These are phyloP conservation scores for Sisyra nigra DNA, from an alignment of 2,888 invertebrate genomes.

Conservation along the genomic window DNA sequence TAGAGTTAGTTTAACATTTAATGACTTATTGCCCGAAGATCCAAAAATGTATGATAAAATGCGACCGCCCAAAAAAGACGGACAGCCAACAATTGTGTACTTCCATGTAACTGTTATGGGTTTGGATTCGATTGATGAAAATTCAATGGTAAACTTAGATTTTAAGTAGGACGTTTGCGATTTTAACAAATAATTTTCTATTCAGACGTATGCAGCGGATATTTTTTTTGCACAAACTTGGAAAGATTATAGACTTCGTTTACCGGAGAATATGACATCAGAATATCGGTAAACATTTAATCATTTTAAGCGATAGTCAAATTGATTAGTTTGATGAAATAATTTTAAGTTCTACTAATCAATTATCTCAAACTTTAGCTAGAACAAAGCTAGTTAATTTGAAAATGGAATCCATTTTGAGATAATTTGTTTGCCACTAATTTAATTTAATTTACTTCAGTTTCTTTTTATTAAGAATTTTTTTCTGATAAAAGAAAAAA, in stretches of 20 bases:
- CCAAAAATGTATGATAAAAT: conserved; percentile 82
- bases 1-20: conserved; percentile 62
- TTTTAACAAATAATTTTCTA: conserved; percentile 10
- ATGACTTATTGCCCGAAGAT: conserved; percentile 74
- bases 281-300: conserved; percentile 49
- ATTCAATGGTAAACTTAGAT: conserved; percentile 61
- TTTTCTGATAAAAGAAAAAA: too few relatives aligned
- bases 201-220: conserved; percentile 75
- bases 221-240: conserved; percentile 89
- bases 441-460: too few relatives aligned
- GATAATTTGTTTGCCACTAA: too few relatives aligned
- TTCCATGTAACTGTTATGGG: conserved; percentile 94
- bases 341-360: too few relatives aligned
- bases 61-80: conserved; percentile 81
- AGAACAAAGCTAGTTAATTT: too few relatives aligned
- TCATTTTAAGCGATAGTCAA: too few relatives aligned
- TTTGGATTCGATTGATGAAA: conserved; percentile 87
- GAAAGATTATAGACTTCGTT: conserved; percentile 72
- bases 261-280: conserved; percentile 85
- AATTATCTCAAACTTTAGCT: too few relatives aligned
- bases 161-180: conserved; percentile 2
- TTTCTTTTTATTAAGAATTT: too few relatives aligned
- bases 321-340: too few relatives aligned
- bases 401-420: too few relatives aligned
- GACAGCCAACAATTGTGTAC: conserved; percentile 72